Evolutionary conservation across 2,113 vertebrate genomes (phyloP), one percentile per base, ranked within the genome.

Genomic region (Gobiocypris rarus): DNA sequence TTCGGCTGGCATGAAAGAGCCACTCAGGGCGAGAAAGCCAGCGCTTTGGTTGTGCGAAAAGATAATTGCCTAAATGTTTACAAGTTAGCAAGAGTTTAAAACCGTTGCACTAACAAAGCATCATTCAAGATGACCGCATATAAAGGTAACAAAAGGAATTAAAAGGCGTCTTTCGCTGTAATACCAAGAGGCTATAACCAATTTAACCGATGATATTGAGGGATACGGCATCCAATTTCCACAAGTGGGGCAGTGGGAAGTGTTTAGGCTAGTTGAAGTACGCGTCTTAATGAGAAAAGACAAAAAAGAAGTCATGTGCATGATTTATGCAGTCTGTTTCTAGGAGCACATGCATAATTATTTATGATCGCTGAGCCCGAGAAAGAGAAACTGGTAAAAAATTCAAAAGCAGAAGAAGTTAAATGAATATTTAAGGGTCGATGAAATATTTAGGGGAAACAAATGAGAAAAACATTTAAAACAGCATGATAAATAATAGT

Each of bases 381-480:
- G 91, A 84, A 84, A 80, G 67, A 92, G 86, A 92, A 92, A 90
- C 88, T 93, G 89, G 91, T 95, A 87, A 94, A 94, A 94, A 92
- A 93, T 94, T 92, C 92, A 94, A 91, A 75, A 90, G 90, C 90
- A 89, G 92, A 92, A 90, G 91, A 91, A 92, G 93, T 93, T 93
- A 91, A 94, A 94, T 95, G 88, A 95, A 95, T 94, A 94, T 94
- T 95, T 94, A 93, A 95, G 91, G 85, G 85, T 89, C 89, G 88
- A 94, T 95, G 90, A 94, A 95, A 94, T 94, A 95, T 95, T 94
- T 91, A 95, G 92, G 87, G 89, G 93, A 93, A 94, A 94, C 92
- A 94, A 95, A 94, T 94, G 93, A 93, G 92, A 90, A 92, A 93
- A 94, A 94, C 93, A 94, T 93, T 94, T 94, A 93, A 93, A 93